These are phyloP conservation scores for Chrysolophus pictus DNA, from an alignment of 2,797 vertebrate species.

Conservation along the genomic window DNA sequence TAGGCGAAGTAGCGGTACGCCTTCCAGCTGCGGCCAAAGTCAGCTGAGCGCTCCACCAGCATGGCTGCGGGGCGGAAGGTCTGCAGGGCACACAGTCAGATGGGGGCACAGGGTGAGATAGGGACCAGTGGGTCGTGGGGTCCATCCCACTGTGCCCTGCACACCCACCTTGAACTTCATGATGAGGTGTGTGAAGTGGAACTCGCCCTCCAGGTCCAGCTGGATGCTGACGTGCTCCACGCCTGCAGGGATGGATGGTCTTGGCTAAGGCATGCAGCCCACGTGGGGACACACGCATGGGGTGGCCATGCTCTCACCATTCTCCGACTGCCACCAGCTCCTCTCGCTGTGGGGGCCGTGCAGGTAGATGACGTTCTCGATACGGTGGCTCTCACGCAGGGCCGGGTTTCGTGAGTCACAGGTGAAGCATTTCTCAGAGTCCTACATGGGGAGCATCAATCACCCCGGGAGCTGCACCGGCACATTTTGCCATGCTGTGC, in stretches of 20 bases:
- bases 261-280: fast-evolving
- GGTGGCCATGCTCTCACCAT: constrained; percentile 74
- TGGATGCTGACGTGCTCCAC: constrained; percentile 86
- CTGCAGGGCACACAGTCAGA: constrained; percentile 52
- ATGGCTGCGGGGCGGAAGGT: constrained; percentile 89
- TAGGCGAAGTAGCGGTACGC: constrained; percentile 89
- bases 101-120: too few relatives aligned
- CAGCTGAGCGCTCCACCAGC: constrained; percentile 86
- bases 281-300: neutral
- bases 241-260: constrained; percentile 65
- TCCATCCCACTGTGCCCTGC: too few relatives aligned
- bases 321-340: constrained; percentile 92
- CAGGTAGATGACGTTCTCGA: constrained; percentile 88
- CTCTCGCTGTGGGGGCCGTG: constrained; percentile 68
- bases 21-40: constrained; percentile 87
- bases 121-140: too few relatives aligned
- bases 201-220: constrained; percentile 88
- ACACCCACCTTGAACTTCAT: constrained; percentile 87
- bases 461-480: fast-evolving
- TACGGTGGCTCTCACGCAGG: constrained; percentile 82
- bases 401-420: constrained; percentile 82
- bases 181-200: constrained; percentile 91
- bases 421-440: constrained; percentile 88
- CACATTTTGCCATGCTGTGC: neutral
- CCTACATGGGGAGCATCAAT: constrained; percentile 63